Evolutionary conservation across 2,888 invertebrate species (phyloP).

Genomic region (Watsonalla cultraria): DNA sequence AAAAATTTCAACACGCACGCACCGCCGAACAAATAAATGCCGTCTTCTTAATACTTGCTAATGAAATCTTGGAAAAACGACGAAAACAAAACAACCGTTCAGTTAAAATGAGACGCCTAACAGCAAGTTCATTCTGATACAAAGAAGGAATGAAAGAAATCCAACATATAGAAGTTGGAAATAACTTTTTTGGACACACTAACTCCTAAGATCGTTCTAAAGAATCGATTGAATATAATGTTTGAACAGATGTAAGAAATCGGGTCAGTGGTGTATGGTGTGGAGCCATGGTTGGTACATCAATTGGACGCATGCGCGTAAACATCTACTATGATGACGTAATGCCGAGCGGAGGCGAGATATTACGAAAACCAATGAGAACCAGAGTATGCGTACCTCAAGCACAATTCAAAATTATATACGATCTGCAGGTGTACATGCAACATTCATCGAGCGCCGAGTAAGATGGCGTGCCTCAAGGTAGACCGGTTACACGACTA

Average conservation of each 20-base stretch:
- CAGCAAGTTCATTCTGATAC: not conserved
- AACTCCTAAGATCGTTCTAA: slow-evolving; percentile 12
- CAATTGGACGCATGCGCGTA: slow-evolving; percentile 52
- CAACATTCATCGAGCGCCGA: slow-evolving; percentile 35
- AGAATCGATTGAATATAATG: slow-evolving; percentile 43
- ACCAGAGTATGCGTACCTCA: slow-evolving; percentile 27
- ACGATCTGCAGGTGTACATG: slow-evolving; percentile 42
- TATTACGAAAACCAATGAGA: slow-evolving; percentile 53
- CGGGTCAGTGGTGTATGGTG: slow-evolving; percentile 60
- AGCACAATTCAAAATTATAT: slow-evolving; percentile 49
- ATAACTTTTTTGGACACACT: too few relatives aligned
- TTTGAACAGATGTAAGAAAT: slow-evolving; percentile 61
- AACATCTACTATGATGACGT: slow-evolving; percentile 59
- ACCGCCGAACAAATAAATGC: slow-evolving; percentile 25
- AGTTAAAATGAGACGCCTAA: slow-evolving; percentile 1
- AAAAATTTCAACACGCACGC: slow-evolving; percentile 36
- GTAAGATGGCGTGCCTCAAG: slow-evolving; percentile 55
- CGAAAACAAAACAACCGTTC: slow-evolving; percentile 16
- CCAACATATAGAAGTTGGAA: too few relatives aligned
- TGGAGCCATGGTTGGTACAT: slow-evolving; percentile 50
- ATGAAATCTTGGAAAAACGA: slow-evolving; percentile 26
- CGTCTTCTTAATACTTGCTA: slow-evolving; percentile 27
- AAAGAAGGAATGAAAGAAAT: too few relatives aligned
- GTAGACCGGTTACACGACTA: slow-evolving; percentile 47
- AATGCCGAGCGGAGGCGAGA: slow-evolving; percentile 42